Evolutionary conservation across 2,113 vertebrate species (phyloP), one percentile per base, ranked within the genome.

Genomic region (Atrichornis clamosus): DNA sequence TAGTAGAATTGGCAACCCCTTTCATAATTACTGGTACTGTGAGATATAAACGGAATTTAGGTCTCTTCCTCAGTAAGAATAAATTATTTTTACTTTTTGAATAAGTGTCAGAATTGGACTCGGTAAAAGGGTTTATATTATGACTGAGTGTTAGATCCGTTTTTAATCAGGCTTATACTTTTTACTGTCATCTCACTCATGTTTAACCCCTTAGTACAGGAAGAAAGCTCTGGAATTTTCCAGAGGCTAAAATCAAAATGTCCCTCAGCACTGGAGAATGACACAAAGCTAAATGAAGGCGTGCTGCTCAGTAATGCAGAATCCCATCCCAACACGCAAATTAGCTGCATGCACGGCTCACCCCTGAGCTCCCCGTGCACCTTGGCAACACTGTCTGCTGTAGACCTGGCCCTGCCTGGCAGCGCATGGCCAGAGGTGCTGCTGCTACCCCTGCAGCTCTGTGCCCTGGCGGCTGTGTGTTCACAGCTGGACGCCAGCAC

Each of bases 311-410:
- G 62, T 88, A 95, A 91, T 88, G 74, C 87, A 80, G 68, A 87
- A 76, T 68, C 67, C 80, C 84, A 94, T 94, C n/a, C n/a, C 73
- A 96, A n/a, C 79, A 84, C 89, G 84, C 70, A 95, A 80, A 96
- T 92, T 27, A 83, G 30, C 59, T 87, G 68, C 59, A 83, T 70
- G 58, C 76, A 84, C 11, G 35, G 58, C 78, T 94, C 72, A 79
- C 60, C 46, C 41, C 64, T 19, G 58, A 90, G 76, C 32, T 74
- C 60, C 80, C 55, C 9, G 21, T 24, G 58, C 53, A 72, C n/a
- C 35, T 39, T 23, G 76, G 70, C 81, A 83, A 37, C 59, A 28
- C 33, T 49, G 32, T 4, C 37, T 59, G 84, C 74, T 44, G 81
- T n/a, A 87, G 60, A 55, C 12, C 39, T 75, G 39, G 37, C 52